Percentiles rank a stretch among this genome's conserved stretches.
phyloP scores from a whole-genome alignment of 2,797 vertebrate genomes.

The Periparus ater region DNA sequence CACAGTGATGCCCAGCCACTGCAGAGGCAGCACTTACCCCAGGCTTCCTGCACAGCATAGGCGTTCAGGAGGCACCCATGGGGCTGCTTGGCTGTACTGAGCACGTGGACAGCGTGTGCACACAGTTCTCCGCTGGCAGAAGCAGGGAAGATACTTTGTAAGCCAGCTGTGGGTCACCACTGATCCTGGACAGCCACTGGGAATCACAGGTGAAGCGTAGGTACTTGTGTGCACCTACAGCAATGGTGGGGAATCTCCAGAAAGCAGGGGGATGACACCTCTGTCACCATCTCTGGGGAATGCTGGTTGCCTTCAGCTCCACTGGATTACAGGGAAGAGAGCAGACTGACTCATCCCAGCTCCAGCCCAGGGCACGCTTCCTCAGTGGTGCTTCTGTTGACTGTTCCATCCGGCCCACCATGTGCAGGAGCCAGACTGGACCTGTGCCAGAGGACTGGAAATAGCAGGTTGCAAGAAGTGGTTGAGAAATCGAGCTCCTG shows the following conservation, averaged over 20 bases:
- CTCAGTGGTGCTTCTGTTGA: not conserved
- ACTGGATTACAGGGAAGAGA: not conserved
- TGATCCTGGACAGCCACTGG: fast-evolving
- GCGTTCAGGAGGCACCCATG: fast-evolving
- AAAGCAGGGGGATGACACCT: not conserved
- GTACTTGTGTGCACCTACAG: not conserved
- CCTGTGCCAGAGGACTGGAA: not conserved
- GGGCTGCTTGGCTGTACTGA: not conserved
- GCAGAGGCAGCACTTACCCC: not conserved
- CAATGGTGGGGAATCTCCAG: not conserved
- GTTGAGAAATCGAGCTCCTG: not conserved
- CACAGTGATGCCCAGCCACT: fast-evolving
- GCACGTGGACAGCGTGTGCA: fast-evolving
- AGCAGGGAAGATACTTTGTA: fast-evolving
- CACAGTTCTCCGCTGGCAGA: not conserved
- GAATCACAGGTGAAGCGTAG: fast-evolving
- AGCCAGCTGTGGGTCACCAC: not conserved
- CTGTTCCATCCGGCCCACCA: not conserved
- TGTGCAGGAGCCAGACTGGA: not conserved
- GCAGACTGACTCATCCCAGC: not conserved
- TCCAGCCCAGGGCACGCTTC: not conserved
- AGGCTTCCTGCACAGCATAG: not conserved
- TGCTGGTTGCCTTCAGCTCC: not conserved
- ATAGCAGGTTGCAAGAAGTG: not conserved
- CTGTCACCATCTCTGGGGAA: not conserved